Evolutionary conservation across 2,797 vertebrate species (phyloP), one percentile per base, ranked within the genome.

Genomic region (Myoxocephalus aenaeus): DNA sequence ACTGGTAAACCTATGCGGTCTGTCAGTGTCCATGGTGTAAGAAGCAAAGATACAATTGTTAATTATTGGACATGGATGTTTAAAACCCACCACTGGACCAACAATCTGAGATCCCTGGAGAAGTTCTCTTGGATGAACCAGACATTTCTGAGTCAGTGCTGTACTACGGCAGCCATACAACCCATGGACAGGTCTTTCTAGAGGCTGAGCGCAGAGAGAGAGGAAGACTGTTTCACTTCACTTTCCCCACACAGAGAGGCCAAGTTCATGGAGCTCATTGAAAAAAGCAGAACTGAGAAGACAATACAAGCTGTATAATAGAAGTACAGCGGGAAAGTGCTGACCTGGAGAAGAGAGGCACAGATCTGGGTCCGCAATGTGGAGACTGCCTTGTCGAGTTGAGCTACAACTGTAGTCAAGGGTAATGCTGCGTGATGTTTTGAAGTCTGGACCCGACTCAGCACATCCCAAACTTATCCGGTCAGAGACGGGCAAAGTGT

Each of bases 81-180:
- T 20, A 34, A 38, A 73, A 70, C 65, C 15, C 56, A 70, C 18
- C 14, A 7, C 50, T 80, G 13, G 50, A 68, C 59, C 8, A 20
- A 42, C 70, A 77, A 14, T 73, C 57, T 70, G 15, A 80, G 51
- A 14, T 73, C 79, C 62, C 67, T 57, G 9, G 50, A 63, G 80
- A 54, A 51, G 27, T 54, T 75, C 50, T 66, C 34, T 13, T 22
- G 53, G 48, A 48, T 54, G 34, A 57, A 73, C 20, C 9, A 63
- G 65, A 68, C 20, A 7, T 64, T 48, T 70, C 27, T 58, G 18
- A 62, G 44, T 59, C 20, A 3, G 5, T 40, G 50, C 32, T 73
- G 48, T 6, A 4, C 27, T 48, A 11, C 50, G 51, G 48, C n/a
- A 61, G 29, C 48, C 15, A 7, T 27, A 11, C 34, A 48, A 34